A percentile compares a stretch with the other conserved stretches of the same genome.
Conservation (phyloP, 2,113 vertebrate genomes). For the Passer montanus region DNA sequence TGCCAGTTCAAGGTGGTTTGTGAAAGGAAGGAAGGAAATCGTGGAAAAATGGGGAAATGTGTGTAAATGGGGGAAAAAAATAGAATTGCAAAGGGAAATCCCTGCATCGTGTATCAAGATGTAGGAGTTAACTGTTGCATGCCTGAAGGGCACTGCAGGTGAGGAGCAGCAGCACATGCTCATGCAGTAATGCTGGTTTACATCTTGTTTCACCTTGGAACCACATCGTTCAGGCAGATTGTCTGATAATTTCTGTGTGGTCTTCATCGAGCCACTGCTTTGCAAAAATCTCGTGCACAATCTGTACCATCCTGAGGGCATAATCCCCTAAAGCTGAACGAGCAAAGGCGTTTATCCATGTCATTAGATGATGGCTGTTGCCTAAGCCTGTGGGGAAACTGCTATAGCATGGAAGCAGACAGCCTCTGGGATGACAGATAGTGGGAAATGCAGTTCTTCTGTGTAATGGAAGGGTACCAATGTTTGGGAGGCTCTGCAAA, state of each 20-base stretch:
- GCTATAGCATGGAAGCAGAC: neutral
- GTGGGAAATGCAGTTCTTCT: neutral
- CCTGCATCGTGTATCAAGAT: fast-evolving
- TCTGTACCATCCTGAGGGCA: neutral
- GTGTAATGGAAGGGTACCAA: neutral
- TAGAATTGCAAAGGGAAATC: neutral
- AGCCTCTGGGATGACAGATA: neutral
- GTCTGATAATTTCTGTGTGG: neutral
- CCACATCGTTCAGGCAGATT: fast-evolving
- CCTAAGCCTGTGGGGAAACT: neutral
- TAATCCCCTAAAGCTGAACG: constrained; percentile 15
- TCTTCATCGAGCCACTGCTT: neutral
- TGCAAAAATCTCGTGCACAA: neutral
- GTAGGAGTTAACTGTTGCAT: neutral
- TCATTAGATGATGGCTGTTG: constrained; percentile 30
- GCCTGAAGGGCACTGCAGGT: neutral
- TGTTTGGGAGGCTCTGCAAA: neutral
- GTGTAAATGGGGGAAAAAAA: neutral
- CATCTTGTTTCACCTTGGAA: neutral
- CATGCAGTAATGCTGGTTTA: fast-evolving
- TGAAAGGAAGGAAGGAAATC: neutral
- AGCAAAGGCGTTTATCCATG: constrained; percentile 24
- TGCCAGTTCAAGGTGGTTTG: neutral
- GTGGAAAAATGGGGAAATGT: neutral
- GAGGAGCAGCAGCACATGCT: neutral